Conservation (phyloP, 92 coral and sea anemone species). For the Epizoanthus ramosus region DNA sequence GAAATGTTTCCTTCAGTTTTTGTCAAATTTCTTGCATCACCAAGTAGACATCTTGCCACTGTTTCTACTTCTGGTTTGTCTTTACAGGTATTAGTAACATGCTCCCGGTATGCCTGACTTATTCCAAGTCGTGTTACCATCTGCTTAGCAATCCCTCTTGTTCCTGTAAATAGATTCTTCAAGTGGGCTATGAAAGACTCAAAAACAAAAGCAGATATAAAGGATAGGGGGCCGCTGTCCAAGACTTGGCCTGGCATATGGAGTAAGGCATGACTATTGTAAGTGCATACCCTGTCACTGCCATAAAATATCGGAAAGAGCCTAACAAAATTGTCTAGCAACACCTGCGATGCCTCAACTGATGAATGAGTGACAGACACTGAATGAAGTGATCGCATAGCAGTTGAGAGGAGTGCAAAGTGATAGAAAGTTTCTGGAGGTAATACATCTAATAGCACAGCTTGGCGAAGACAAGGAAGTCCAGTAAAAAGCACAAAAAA, state of each 20-base stretch:
- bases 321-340: conserved; percentile 20
- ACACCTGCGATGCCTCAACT: neutral
- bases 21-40: neutral
- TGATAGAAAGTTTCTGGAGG: too few species aligned
- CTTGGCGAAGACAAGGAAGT: conserved; percentile 50
- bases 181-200: conserved; percentile 51
- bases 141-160: conserved; percentile 42
- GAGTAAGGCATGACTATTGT: conserved; percentile 55
- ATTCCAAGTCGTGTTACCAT: neutral
- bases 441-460: neutral
- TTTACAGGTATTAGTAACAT: too few species aligned
- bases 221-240: conserved; percentile 43
- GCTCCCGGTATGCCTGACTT: too few species aligned
- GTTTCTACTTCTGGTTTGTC: neutral
- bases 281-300: conserved; percentile 34
- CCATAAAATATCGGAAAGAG: conserved; percentile 32
- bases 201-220: conserved; percentile 54
- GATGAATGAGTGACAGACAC: neutral
- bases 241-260: conserved; percentile 51
- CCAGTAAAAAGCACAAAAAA: conserved; percentile 44
- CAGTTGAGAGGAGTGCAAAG: too few species aligned
- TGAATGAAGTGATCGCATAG: neutral
- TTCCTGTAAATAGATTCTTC: conserved; percentile 44
- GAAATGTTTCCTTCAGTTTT: conserved; percentile 1
- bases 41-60: conserved; percentile 5